phyloP scores from a whole-genome alignment of 92 coral and sea anemone species.

The Porites rus region DNA sequence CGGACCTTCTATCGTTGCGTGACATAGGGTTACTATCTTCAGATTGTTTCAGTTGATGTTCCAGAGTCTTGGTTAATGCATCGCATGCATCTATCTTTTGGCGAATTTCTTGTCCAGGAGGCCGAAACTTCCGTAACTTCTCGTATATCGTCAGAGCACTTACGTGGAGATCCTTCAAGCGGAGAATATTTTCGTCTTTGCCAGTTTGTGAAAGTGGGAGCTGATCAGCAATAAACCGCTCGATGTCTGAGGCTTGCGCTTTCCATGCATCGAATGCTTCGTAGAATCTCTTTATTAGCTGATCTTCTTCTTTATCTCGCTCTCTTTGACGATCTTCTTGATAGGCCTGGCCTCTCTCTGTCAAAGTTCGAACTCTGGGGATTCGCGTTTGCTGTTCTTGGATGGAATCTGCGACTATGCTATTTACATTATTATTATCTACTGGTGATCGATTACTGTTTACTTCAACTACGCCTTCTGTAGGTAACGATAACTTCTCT shows the following conservation, averaged over 20 bases:
- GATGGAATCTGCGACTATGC: neutral
- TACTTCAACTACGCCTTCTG: neutral
- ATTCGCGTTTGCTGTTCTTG: slow-evolving; percentile 7
- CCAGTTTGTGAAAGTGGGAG: too few species aligned
- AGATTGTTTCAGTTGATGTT: too few species aligned
- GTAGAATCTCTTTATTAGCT: neutral
- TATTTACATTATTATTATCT: too few species aligned
- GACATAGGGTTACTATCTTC: too few species aligned
- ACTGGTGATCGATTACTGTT: neutral
- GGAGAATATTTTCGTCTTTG: neutral
- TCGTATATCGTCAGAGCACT: neutral
- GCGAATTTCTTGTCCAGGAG: too few species aligned
- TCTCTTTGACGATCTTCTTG: neutral
- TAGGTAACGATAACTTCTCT: too few species aligned
- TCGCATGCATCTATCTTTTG: too few species aligned
- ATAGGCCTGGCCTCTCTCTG: slow-evolving; percentile 23
- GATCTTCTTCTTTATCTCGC: neutral
- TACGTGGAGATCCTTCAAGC: neutral
- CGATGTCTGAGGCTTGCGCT: slow-evolving; percentile 11
- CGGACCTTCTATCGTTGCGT: neutral
- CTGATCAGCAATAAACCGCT: neutral
- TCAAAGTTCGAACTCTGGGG: neutral
- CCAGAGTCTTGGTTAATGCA: too few species aligned
- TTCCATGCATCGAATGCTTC: neutral
- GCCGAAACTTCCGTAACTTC: too few species aligned